Percentiles rank a stretch among this genome's conserved stretches.
Conservation (phyloP, 2,797 vertebrate genomes). For the Poecile montanus region DNA sequence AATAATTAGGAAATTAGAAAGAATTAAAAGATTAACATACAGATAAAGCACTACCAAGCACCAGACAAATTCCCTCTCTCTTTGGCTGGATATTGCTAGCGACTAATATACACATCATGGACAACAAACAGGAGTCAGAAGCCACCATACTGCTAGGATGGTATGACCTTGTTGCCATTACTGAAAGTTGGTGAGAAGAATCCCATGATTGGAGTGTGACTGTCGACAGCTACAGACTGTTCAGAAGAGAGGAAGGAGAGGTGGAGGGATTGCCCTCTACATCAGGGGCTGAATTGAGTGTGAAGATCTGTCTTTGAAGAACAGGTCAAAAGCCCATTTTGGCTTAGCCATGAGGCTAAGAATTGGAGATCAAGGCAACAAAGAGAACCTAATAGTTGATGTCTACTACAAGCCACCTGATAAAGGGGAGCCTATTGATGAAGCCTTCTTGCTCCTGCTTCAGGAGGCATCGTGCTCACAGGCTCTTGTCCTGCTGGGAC, state of each 20-base stretch:
- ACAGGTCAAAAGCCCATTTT: not conserved
- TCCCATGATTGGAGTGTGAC: not conserved
- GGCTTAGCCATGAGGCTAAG: too few species aligned
- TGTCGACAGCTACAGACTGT: rapidly evolving
- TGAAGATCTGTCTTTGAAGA: not conserved
- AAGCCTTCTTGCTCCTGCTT: not conserved
- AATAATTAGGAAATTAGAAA: not conserved
- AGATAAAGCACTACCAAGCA: not conserved
- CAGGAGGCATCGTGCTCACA: rapidly evolving
- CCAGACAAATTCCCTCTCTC: not conserved
- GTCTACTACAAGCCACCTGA: not conserved
- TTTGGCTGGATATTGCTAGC: not conserved
- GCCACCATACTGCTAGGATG: not conserved
- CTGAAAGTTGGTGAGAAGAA: not conserved
- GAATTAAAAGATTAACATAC: not conserved
- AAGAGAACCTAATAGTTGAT: not conserved
- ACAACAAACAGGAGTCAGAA: not conserved
- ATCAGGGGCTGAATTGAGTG: not conserved
- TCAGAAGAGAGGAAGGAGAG: not conserved
- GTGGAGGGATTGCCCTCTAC: not conserved
- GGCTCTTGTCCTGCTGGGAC: not conserved
- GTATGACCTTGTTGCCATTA: not conserved
- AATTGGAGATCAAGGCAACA: not conserved
- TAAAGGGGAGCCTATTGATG: not conserved
- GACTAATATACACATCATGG: not conserved